A percentile compares a stretch with the other conserved stretches of the same genome.
Evolutionary conservation across 2,888 invertebrate species (phyloP).

Genomic region (Hypomecis punctinalis): DNA sequence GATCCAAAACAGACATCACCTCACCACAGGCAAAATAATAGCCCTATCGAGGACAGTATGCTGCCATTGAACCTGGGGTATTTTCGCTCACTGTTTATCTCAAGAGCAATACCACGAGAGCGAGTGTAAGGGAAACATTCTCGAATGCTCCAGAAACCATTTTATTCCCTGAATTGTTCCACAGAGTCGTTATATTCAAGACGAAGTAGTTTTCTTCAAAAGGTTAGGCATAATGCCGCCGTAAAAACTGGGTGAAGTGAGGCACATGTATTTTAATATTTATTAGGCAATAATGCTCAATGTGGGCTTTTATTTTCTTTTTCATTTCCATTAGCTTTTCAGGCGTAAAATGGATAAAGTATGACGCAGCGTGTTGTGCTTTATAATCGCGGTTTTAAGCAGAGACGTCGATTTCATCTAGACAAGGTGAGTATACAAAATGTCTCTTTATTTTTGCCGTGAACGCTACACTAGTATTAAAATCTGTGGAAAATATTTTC

Average conservation of each 20-base stretch:
- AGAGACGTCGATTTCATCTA: not conserved
- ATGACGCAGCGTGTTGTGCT: constrained; percentile 14
- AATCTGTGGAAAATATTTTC: too few relatives aligned
- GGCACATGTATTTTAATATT: constrained; percentile 38
- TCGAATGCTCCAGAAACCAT: not conserved
- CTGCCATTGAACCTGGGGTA: not conserved
- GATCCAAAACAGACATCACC: constrained; percentile 1
- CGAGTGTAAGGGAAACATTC: too few relatives aligned
- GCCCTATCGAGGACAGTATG: not conserved
- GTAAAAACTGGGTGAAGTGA: constrained; percentile 33
- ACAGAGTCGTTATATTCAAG: constrained; percentile 12
- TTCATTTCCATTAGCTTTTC: constrained; percentile 16
- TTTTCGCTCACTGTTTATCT: too few relatives aligned
- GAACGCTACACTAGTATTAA: too few relatives aligned
- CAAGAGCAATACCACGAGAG: too few relatives aligned
- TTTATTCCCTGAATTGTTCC: constrained; percentile 6
- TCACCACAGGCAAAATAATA: not conserved
- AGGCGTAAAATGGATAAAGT: constrained; percentile 21
- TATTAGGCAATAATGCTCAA: constrained; percentile 32
- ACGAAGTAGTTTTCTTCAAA: constrained; percentile 28
- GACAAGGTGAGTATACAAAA: not conserved
- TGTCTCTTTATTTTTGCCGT: too few relatives aligned
- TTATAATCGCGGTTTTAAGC: not conserved
- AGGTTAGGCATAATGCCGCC: constrained; percentile 26
- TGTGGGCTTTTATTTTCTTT: constrained; percentile 24